These are phyloP conservation scores for Epirrhoe tristata DNA, from an alignment of 2,888 invertebrate genomes.

Conservation along the genomic window DNA sequence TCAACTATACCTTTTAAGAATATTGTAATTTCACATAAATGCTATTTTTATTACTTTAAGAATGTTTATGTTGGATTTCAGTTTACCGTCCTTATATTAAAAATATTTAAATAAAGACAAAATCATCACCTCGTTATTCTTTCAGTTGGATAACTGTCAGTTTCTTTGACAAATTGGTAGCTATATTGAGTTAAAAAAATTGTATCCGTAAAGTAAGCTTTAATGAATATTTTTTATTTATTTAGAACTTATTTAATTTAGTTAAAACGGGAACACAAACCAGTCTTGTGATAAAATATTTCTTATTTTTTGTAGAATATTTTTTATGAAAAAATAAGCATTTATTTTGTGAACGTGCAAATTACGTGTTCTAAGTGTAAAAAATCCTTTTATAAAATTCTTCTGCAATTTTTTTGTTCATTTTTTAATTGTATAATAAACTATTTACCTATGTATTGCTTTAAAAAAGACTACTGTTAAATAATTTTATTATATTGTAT, in stretches of 20 bases:
- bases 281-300: constrained; percentile 82
- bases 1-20: constrained; percentile 35
- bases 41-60: constrained; percentile 6
- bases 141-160: constrained; percentile 27
- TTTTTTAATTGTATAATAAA: constrained; percentile 29
- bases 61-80: constrained; percentile 11
- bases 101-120: constrained; percentile 17
- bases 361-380: constrained; percentile 59
- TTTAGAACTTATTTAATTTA: constrained; percentile 63
- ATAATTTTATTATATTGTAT: constrained; percentile 47
- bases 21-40: constrained; percentile 18
- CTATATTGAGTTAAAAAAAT: constrained; percentile 31
- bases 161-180: constrained; percentile 33
- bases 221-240: constrained; percentile 71
- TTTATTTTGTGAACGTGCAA: constrained; percentile 58
- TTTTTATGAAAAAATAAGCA: constrained; percentile 46
- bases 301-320: constrained; percentile 54
- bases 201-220: constrained; percentile 68
- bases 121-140: constrained; percentile 17
- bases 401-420: constrained; percentile 52
- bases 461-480: constrained; percentile 31
- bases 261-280: constrained; percentile 67
- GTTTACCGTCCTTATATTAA: constrained; percentile 25
- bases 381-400: constrained; percentile 52
- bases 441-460: constrained; percentile 21